Evolutionary conservation across 2,888 invertebrate species (phyloP).

Genomic region (Hoplodrina blanda): DNA sequence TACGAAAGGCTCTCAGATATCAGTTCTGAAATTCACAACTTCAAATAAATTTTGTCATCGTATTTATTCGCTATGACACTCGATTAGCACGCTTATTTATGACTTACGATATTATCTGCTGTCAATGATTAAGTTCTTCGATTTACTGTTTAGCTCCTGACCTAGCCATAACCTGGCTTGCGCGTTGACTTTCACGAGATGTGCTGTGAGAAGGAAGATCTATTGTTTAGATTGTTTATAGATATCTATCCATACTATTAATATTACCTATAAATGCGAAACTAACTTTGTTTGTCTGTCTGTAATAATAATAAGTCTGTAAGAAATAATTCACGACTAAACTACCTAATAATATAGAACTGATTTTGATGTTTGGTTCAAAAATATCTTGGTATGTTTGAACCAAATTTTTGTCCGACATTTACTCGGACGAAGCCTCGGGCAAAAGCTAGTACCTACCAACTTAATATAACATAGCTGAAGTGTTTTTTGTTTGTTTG

Average conservation of each 20-base stretch:
- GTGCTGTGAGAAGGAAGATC: constrained; percentile 5
- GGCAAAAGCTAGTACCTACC: too few species aligned
- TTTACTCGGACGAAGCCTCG: too few species aligned
- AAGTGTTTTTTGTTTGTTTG: too few species aligned
- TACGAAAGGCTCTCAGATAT: neutral
- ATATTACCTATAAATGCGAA: too few species aligned
- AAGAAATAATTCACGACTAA: too few species aligned
- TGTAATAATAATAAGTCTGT: too few species aligned
- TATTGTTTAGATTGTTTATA: constrained; percentile 16
- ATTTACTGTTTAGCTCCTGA: constrained; percentile 46
- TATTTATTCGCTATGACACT: constrained; percentile 45
- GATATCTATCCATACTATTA: neutral
- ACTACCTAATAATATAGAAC: too few species aligned
- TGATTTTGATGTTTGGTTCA: too few species aligned
- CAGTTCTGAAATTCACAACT: constrained; percentile 13
- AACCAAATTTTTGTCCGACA: too few species aligned
- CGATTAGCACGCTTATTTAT: constrained; percentile 57
- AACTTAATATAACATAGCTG: too few species aligned
- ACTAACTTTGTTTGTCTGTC: too few species aligned
- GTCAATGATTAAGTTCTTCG: constrained; percentile 41
- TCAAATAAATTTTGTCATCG: constrained; percentile 24
- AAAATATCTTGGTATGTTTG: too few species aligned
- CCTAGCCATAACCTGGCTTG: constrained; percentile 42
- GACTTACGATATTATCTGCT: constrained; percentile 35
- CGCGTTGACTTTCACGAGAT: constrained; percentile 16